These are phyloP conservation scores for Centropus unirufus DNA, from an alignment of 2,113 vertebrate species.

Conservation along the genomic window DNA sequence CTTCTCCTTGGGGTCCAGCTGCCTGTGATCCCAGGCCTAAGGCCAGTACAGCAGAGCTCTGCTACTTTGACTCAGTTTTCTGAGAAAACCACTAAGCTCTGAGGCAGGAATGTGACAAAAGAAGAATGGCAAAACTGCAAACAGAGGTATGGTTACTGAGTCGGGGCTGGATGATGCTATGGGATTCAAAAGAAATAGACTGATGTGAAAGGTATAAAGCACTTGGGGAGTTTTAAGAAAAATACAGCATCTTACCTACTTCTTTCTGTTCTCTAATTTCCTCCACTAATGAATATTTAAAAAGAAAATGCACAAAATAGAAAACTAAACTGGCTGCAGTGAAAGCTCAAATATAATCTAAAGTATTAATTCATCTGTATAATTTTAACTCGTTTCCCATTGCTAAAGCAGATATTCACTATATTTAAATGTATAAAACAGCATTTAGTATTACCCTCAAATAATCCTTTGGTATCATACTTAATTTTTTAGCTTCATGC, in stretches of 20 bases:
- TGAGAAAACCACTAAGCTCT: not conserved
- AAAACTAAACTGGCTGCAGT: not conserved
- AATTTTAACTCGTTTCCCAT: not conserved
- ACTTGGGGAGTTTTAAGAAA: not conserved
- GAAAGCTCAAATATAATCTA: not conserved
- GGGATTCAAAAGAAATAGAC: not conserved
- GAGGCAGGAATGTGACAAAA: not conserved
- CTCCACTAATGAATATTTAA: not conserved
- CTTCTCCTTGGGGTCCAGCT: not conserved
- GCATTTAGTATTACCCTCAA: not conserved
- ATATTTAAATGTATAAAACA: not conserved
- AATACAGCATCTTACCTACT: not conserved
- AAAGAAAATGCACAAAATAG: not conserved
- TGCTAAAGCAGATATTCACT: not conserved
- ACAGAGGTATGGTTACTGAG: not conserved
- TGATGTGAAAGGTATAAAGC: not conserved
- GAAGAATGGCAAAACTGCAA: not conserved
- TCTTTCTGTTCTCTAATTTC: not conserved
- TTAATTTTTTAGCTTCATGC: not conserved
- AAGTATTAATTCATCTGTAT: not conserved
- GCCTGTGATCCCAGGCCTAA: not conserved
- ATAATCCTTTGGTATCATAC: not conserved
- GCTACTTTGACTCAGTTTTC: not conserved
- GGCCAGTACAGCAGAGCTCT: not conserved
- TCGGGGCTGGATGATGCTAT: not conserved